phyloP scores from a whole-genome alignment of 2,888 invertebrate genomes.

The Cetonia aurata region DNA sequence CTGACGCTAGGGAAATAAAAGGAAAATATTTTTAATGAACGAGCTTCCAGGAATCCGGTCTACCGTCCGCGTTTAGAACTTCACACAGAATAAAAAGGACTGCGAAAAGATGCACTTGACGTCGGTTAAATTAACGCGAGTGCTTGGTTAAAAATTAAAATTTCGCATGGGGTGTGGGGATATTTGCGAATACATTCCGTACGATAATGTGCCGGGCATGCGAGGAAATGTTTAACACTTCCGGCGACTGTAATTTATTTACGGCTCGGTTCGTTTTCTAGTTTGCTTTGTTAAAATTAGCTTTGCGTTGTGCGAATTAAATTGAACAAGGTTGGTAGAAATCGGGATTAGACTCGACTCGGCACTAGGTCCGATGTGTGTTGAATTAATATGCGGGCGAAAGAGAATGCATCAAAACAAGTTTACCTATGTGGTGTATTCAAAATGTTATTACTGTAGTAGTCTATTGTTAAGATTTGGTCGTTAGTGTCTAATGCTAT shows the following conservation, averaged over 20 bases:
- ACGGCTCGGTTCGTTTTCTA: no score
- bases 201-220: background rate
- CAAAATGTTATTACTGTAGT: no score
- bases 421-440: no score
- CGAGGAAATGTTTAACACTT: conserved; percentile 1
- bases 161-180: background rate
- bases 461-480: no score
- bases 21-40: conserved; percentile 11
- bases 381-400: no score
- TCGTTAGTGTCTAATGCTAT: no score
- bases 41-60: background rate
- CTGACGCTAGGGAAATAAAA: conserved; percentile 16
- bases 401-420: no score
- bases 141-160: conserved; percentile 6
- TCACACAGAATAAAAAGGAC: background rate
- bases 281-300: no score
- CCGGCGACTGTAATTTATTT: background rate
- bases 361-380: no score
- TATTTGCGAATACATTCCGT: background rate
- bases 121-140: conserved; percentile 4
- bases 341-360: no score
- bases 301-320: no score
- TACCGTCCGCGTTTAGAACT: background rate
- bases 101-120: background rate
- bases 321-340: no score